Percentiles rank a stretch among this genome's conserved stretches.
phyloP scores from a whole-genome alignment of 2,797 vertebrate genomes.

The Scleropages formosus region DNA sequence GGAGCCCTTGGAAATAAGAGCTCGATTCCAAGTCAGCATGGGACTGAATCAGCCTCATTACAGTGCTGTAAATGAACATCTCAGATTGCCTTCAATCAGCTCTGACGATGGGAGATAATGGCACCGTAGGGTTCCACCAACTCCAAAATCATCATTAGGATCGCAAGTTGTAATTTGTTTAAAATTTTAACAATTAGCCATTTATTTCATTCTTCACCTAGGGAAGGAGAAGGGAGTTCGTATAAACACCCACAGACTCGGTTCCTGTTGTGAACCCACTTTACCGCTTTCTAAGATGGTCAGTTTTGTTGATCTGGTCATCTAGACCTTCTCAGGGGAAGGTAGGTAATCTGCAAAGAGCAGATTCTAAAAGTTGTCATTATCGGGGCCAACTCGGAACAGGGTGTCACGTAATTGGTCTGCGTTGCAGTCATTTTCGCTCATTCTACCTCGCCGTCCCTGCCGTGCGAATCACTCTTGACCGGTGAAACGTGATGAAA shows the following conservation, averaged over 20 bases:
- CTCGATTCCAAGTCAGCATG: conserved; percentile 3
- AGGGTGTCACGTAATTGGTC: no score
- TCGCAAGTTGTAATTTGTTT: background rate
- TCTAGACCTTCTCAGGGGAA: background rate
- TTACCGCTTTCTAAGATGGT: no score
- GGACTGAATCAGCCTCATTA: conserved; percentile 24
- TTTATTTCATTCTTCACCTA: conserved; percentile 14
- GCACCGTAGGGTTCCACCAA: conserved; percentile 6
- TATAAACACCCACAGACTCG: no score
- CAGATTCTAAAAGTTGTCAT: no score
- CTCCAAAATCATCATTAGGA: conserved; percentile 9
- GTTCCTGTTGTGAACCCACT: background rate
- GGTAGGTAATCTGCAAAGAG: background rate
- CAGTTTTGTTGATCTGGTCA: no score
- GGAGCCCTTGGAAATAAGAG: background rate
- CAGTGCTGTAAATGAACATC: conserved; percentile 8
- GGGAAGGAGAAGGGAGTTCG: background rate
- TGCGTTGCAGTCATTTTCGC: no score
- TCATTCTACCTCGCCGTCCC: no score
- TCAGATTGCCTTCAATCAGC: conserved; percentile 14
- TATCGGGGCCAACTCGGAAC: no score
- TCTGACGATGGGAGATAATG: conserved; percentile 12
- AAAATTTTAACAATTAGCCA: background rate
- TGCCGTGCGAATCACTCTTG: no score
- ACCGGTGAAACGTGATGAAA: no score